These are phyloP conservation scores for Pseudanteris insignis DNA, from an alignment of 2,888 invertebrate species.

Conservation along the genomic window DNA sequence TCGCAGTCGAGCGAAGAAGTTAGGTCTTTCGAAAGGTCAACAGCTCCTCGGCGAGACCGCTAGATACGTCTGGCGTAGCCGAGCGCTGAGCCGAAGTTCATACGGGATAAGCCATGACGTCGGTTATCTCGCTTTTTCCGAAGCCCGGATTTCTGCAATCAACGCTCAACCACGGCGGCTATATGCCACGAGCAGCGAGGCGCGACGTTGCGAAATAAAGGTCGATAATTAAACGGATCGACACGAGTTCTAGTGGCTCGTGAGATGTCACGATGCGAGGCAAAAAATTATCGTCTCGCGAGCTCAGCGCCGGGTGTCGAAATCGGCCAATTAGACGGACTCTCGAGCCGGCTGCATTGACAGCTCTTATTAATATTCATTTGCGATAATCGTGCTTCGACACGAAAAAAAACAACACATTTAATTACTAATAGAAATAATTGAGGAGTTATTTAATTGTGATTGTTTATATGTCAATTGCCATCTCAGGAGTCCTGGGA, in stretches of 20 bases:
- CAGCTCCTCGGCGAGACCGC: conserved; percentile 46
- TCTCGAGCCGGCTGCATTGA: conserved; percentile 13
- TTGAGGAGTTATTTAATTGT: conserved; percentile 8
- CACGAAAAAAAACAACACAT: background rate
- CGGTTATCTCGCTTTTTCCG: conserved; percentile 45
- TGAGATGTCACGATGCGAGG: conserved; percentile 42
- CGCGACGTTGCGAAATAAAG: conserved; percentile 46
- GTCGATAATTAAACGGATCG: conserved; percentile 43
- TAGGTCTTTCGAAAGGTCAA: conserved; percentile 45
- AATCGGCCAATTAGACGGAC: conserved; percentile 34
- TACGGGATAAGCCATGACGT: conserved; percentile 43
- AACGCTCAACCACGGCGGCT: conserved; percentile 13
- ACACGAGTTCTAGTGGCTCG: conserved; percentile 44
- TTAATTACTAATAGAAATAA: conserved; percentile 13
- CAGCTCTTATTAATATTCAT: conserved; percentile 36
- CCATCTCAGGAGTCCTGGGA: background rate
- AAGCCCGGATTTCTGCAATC: conserved; percentile 47
- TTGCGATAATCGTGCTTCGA: conserved; percentile 1
- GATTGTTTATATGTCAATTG: background rate
- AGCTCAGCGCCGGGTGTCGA: conserved; percentile 29
- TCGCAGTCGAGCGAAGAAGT: conserved; percentile 38
- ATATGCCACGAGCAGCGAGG: conserved; percentile 38
- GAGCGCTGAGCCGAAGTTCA: conserved; percentile 44
- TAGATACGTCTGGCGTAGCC: conserved; percentile 42
- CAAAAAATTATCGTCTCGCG: conserved; percentile 36